Evolutionary conservation across 2,888 invertebrate species (phyloP).

Genomic region (Liposcelis brunnea): DNA sequence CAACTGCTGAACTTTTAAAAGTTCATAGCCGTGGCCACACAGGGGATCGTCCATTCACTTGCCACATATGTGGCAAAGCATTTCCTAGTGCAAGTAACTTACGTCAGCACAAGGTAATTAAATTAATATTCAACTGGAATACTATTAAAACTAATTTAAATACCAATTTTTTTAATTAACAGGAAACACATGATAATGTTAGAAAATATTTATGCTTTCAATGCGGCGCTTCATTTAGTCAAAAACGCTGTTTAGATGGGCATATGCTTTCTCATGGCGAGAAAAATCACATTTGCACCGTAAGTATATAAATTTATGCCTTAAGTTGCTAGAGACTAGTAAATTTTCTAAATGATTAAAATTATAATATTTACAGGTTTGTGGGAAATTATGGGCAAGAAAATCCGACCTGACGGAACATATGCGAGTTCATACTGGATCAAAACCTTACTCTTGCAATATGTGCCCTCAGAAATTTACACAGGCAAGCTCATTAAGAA

Average conservation of each 20-base stretch:
- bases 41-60: conserved; percentile 2
- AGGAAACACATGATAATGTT: neutral
- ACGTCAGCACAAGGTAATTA: conserved; percentile 5
- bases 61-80: neutral
- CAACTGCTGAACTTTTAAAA: conserved; percentile 3
- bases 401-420: conserved; percentile 4
- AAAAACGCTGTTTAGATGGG: neutral
- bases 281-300: conserved; percentile 1
- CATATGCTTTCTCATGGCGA: conserved; percentile 2
- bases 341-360: neutral
- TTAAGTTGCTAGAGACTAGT: neutral
- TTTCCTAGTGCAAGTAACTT: neutral
- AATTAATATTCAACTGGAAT: neutral
- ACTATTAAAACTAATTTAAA: too few species aligned
- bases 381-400: conserved; percentile 3
- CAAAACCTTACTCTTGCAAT: neutral
- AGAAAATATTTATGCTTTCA: conserved; percentile 2
- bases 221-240: conserved; percentile 3
- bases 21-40: conserved; percentile 4
- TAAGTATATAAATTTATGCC: conserved; percentile 1
- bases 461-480: neutral
- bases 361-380: neutral
- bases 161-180: neutral
- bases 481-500: neutral
- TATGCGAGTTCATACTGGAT: neutral